Evolutionary conservation across 2,113 vertebrate genomes (phyloP), one percentile per base, ranked within the genome.

Genomic region (Phalacrocorax brasilianus): DNA sequence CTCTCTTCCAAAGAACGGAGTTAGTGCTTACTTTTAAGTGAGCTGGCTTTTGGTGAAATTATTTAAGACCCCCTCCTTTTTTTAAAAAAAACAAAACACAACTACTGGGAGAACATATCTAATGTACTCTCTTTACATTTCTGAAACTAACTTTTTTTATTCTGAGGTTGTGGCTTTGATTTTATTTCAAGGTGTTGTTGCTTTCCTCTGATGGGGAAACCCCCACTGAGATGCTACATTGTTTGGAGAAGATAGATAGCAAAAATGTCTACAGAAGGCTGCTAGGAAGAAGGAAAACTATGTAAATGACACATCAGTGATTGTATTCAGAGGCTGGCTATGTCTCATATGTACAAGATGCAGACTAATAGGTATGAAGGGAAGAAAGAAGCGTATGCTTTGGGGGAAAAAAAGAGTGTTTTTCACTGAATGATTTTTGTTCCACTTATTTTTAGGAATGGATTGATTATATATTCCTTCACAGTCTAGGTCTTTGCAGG

Each of bases 391-490:
- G 6, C 17, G 3, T 28, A 5, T 62, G 6, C 15, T 55, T 61
- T 63, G 8, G 44, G 50, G 28, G 28, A 17, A 14, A 73, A 73
- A 75, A 61, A 0, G 10, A 45, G 5, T 67, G 19, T 14, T 78
- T 91, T 94, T 71, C 15, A 56, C 3, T 0, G 26, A 89, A 44
- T 40, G 11, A 85, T 59, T 95, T 88, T 72, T 92, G 16, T 75
- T 96, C 24, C 17, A 23, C 17, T 59, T 53, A 35, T 83, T 91
- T 94, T 14, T 80, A 76, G 66, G 75, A 18, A 62, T 45, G 77
- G 66, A 81, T 92, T 94, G 74, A 95, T 93, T 93, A 65, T 40
- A 47, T 58, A 94, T 95, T 96, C 92, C 75, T 87, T 95, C 85
- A 92, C 65, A 95, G 81, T 88, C 16, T 53, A 79, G 40, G 83